A percentile compares a stretch with the other conserved stretches of the same genome.
phyloP scores from a whole-genome alignment of 2,797 vertebrate genomes.

The Syncerus caffer region DNA sequence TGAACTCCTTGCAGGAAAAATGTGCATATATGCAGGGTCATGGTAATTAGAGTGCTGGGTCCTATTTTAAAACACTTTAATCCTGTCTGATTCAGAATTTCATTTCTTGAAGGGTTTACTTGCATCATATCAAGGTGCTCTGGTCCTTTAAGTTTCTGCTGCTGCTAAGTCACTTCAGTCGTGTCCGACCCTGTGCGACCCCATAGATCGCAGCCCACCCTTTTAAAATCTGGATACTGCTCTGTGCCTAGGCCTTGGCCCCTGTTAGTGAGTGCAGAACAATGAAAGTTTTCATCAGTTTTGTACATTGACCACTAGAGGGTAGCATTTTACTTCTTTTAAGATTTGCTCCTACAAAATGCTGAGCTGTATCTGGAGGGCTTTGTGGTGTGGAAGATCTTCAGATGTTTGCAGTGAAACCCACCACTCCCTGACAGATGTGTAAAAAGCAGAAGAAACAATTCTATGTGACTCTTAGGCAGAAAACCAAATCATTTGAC shows the following conservation, averaged over 20 bases:
- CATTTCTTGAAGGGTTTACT: background rate
- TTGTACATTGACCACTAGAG: conserved; percentile 69
- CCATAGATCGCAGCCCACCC: no score
- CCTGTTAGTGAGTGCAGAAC: background rate
- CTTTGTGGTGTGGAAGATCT: background rate
- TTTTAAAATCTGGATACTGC: background rate
- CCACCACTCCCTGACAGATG: background rate
- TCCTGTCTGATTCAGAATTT: background rate
- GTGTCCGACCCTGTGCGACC: fast-evolving
- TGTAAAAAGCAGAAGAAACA: background rate
- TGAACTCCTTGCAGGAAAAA: background rate
- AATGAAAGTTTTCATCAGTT: background rate
- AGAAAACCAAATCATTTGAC: background rate
- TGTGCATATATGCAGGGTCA: background rate
- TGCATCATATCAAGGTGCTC: background rate
- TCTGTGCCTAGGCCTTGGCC: fast-evolving
- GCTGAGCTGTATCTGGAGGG: background rate
- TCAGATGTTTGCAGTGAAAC: background rate
- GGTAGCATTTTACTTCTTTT: conserved; percentile 67
- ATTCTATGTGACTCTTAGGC: background rate
- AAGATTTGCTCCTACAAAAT: fast-evolving
- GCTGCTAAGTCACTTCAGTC: no score
- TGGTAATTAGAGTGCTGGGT: background rate
- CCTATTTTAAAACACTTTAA: background rate
- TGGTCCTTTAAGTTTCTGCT: background rate